Evolutionary conservation across 2,113 vertebrate genomes (phyloP), one percentile per base, ranked within the genome.

Genomic region (Pygoscelis antarcticus): DNA sequence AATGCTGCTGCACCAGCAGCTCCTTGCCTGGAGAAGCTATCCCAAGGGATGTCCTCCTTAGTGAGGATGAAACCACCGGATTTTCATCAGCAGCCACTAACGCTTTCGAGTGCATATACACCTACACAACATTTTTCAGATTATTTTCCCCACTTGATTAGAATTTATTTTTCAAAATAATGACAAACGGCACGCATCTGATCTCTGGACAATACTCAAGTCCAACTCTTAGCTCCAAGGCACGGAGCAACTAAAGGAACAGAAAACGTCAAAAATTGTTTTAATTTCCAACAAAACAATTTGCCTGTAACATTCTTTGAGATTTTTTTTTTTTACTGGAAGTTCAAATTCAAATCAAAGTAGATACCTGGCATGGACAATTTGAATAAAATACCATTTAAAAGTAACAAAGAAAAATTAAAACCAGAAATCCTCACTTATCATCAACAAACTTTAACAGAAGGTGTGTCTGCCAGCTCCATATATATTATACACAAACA

Each of bases 81-180:
- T 46, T 70, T 74, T n/a, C 64, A 70, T 11, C 32, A 62, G 21
- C 4, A 78, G 36, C 47, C 44, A 36, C 26, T 52, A 65, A n/a
- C 0, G 9, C 13, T 49, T 83, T 51, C 0, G 0, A 78, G 18
- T 18, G 20, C 20, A 9, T 18, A 16, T 12, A 77, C 16, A 42
- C 21, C 54, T 70, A 68, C 19, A 55, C 30, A 76, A 40, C 9
- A 51, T 25, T 44, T 72, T 54, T 22, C 75, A 61, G 27, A 0
- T 61, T 61, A 25, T 38, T 83, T 83, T 72, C 23, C 3, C 22
- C 21, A 46, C 5, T 18, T 36, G 26, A 51, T 30, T 17, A 83
- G n/a, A 76, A 80, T 55, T 72, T 80, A 9, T 27, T 62, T 90
- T 92, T 57, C 29, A 77, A 79, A 82, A 78, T 32, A 74, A 27